Base-by-base conservation (phyloP, 2,113 vertebrate genomes). In the Campylorhamphus procurvoides region DNA sequence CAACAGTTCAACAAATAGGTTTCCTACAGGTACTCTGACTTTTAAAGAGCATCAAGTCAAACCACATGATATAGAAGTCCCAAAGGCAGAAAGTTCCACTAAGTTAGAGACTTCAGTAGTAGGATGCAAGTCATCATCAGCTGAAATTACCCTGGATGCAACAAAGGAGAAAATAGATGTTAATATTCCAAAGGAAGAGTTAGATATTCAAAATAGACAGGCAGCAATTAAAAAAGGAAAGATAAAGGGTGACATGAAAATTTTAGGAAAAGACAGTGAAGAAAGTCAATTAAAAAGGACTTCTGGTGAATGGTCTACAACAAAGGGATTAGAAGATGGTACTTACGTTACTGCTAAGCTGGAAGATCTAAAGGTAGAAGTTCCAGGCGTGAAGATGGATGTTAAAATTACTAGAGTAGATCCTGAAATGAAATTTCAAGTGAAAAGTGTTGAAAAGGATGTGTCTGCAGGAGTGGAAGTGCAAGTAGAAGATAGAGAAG, bases 401-500 rank as follows among this genome's bases (percentile, higher is more conserved):
- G 72, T 91, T 83, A 85, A 86, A 89, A 72, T 90, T 75, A 62
- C 58, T 37, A 84, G 18, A 68, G 35, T 95, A 91, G 97, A 95
- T 71, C 90, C 95, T 92, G 96, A 96, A 92, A 95, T 89, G 42
- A 93, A 96, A 92, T 93, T 82, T 83, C 90, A 90, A 53, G 82
- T 91, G 49, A 77, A 93, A 94, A 89, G n/a, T 62, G 55, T 94
- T 90, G 96, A 96, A 87, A 94, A 94, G 68, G 89, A 91, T 58
- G n/a, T 50, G 72, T 89, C 88, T 74, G 60, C 88, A 69, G 90
- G 55, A 50, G 11, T 72, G 39, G 63, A 94, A 81, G 84, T 82
- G 96, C 89, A 96, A 94, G 96, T 92, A 78, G 95, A 96, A 91
- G 97, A 94, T 1, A 88, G 87, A 91, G 80, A 35, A 93, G 95